phyloP scores from a whole-genome alignment of 2,888 invertebrate species.

The Drosophila yooni region DNA sequence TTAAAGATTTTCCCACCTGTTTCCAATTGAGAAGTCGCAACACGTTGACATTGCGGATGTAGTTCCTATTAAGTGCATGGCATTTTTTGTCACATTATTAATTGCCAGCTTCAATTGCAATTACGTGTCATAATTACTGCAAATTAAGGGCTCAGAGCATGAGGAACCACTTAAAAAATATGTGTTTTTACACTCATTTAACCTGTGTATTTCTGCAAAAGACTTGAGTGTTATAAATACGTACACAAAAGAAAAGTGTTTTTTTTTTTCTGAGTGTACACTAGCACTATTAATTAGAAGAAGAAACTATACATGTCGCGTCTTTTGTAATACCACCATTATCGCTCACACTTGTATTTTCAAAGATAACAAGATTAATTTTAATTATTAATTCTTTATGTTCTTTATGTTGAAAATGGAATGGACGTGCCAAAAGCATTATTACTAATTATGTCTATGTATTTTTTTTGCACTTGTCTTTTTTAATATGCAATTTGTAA shows the following conservation, averaged over 20 bases:
- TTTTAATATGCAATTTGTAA: background rate
- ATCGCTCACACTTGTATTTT: too few species aligned
- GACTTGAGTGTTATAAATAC: background rate
- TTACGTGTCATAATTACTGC: constrained; percentile 74
- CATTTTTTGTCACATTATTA: constrained; percentile 64
- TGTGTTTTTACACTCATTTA: constrained; percentile 19
- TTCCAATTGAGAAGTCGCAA: constrained; percentile 32
- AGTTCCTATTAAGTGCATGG: constrained; percentile 53
- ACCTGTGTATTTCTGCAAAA: constrained; percentile 3
- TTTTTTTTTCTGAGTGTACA: background rate
- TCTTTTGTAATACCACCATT: background rate
- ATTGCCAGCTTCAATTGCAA: constrained; percentile 73
- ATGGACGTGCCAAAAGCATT: background rate
- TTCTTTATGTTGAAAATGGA: background rate
- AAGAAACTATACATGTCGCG: background rate
- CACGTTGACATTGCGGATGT: constrained; percentile 17
- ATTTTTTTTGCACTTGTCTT: background rate
- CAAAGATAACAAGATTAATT: too few species aligned
- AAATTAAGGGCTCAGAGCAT: constrained; percentile 56
- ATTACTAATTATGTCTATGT: background rate
- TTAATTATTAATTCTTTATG: background rate
- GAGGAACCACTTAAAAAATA: constrained; percentile 22
- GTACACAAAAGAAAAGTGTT: background rate
- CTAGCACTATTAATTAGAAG: background rate
- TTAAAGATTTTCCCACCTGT: constrained; percentile 38